These are phyloP conservation scores for Melanocharis versteri DNA, from an alignment of 2,113 vertebrate genomes.

Conservation along the genomic window DNA sequence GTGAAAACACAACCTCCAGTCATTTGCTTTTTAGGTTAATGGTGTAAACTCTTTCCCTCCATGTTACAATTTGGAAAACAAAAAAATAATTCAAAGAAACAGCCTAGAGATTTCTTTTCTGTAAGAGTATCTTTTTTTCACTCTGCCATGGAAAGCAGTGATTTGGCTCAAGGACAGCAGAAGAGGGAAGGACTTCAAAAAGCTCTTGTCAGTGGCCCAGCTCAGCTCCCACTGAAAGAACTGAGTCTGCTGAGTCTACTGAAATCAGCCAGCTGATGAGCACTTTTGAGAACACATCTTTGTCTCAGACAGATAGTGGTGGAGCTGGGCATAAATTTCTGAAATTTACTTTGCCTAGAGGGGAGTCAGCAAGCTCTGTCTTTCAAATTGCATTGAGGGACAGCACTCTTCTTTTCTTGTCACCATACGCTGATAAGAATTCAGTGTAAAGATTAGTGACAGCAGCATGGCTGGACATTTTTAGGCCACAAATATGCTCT, in stretches of 20 bases:
- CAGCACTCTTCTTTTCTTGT: neutral
- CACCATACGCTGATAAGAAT: conserved; percentile 12
- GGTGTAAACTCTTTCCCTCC: neutral
- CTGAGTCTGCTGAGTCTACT: neutral
- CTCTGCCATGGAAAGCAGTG: neutral
- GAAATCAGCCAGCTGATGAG: neutral
- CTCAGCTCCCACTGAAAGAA: neutral
- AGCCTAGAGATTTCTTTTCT: neutral
- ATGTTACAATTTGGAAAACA: neutral
- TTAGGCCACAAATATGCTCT: conserved; percentile 10
- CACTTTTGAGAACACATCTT: neutral
- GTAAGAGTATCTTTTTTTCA: neutral
- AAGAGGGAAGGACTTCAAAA: neutral
- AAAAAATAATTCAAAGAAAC: neutral
- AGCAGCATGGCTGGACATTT: neutral
- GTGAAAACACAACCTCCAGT: neutral
- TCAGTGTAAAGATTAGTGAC: neutral
- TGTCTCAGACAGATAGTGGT: neutral
- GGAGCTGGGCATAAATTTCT: neutral
- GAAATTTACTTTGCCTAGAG: neutral
- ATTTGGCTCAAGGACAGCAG: neutral
- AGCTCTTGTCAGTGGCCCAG: neutral
- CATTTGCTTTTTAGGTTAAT: neutral
- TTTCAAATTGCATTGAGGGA: neutral
- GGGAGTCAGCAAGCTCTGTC: neutral